A percentile compares a stretch with the other conserved stretches of the same genome.
Conservation (phyloP, 2,797 vertebrate species). For the Hyperoplus lanceolatus region DNA sequence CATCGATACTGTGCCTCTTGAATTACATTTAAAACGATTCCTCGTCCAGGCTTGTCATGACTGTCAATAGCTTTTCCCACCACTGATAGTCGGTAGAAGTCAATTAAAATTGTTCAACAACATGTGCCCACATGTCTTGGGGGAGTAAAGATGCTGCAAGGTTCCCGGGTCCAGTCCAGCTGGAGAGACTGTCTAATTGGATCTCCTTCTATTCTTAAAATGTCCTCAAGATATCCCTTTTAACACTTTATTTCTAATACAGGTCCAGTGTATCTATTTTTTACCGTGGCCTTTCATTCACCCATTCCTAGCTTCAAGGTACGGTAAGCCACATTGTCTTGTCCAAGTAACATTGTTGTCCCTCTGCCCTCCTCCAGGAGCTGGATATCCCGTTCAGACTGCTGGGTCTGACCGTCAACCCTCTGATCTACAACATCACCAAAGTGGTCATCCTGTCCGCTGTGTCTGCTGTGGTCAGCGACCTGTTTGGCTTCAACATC, state of each 20-base stretch:
- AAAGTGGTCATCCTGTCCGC: conserved; percentile 97
- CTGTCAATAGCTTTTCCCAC: neutral
- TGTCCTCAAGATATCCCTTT: neutral
- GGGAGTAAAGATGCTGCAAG: neutral
- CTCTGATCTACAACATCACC: conserved; percentile 97
- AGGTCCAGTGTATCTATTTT: neutral
- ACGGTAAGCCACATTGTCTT: neutral
- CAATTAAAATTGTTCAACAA: neutral
- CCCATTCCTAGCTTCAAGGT: neutral
- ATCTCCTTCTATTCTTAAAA: neutral
- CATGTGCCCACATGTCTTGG: no score
- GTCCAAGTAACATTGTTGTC: neutral
- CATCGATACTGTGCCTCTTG: neutral
- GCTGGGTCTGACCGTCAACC: conserved; percentile 96
- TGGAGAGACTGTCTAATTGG: neutral
- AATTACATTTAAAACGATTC: neutral
- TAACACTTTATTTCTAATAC: conserved; percentile 12
- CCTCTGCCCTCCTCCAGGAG: conserved; percentile 83
- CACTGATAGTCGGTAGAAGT: neutral
- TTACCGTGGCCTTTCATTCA: neutral
- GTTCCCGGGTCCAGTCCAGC: neutral
- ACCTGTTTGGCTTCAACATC: conserved; percentile 98
- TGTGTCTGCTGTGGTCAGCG: conserved; percentile 96
- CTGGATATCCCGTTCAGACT: conserved; percentile 95
- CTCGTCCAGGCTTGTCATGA: neutral